Evolutionary conservation across 2,113 vertebrate species (phyloP).

Genomic region (Thermophis baileyi): DNA sequence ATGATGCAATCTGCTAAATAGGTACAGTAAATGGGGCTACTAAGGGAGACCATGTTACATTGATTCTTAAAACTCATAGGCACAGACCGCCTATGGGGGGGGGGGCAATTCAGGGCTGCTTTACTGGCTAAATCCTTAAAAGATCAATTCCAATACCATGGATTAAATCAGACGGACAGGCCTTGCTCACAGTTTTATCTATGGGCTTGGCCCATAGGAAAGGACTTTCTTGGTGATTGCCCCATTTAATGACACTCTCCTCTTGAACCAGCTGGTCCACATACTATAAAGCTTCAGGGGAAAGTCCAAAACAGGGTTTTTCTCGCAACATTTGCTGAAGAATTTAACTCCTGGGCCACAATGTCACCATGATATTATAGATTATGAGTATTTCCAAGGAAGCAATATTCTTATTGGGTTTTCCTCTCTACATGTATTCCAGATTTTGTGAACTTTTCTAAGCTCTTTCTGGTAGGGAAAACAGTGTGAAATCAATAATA

Average conservation of each 20-base stretch:
- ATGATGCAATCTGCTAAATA: neutral
- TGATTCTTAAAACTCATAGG: neutral
- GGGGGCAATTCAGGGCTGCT: neutral
- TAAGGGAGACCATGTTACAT: neutral
- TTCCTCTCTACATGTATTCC: neutral
- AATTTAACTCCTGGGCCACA: neutral
- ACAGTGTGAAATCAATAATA: neutral
- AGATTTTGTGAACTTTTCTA: neutral
- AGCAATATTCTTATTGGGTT: neutral
- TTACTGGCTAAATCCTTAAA: neutral
- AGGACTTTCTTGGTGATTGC: neutral
- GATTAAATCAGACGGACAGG: neutral
- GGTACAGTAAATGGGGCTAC: neutral
- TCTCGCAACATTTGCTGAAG: neutral
- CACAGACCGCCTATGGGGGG: neutral
- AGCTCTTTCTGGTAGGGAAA: neutral
- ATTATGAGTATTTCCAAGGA: neutral
- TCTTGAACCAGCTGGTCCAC: neutral
- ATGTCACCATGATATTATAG: neutral
- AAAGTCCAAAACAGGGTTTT: neutral
- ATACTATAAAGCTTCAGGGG: neutral
- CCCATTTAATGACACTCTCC: neutral
- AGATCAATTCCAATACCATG: neutral
- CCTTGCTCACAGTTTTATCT: neutral
- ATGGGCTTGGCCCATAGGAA: neutral